These are phyloP conservation scores for Chelon labrosus DNA, from an alignment of 2,797 vertebrate species.

Conservation along the genomic window DNA sequence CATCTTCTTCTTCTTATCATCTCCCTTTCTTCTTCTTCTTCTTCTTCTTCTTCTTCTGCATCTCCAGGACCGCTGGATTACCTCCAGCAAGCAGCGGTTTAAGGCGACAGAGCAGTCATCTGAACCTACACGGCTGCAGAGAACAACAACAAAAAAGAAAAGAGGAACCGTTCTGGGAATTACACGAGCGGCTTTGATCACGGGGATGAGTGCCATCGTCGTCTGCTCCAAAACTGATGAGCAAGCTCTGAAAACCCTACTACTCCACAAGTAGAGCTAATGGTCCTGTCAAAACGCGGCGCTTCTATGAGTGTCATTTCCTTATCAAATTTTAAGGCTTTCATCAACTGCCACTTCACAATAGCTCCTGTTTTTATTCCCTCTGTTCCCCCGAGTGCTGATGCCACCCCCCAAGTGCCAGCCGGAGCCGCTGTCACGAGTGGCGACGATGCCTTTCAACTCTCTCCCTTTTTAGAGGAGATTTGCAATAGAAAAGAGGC, in stretches of 20 bases:
- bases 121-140: conserved; percentile 38
- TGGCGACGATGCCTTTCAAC: conserved; percentile 68
- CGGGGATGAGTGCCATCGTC: conserved; percentile 63
- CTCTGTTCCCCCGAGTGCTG: conserved; percentile 39
- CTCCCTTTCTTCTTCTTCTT: conserved; percentile 4
- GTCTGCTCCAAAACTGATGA: conserved; percentile 31
- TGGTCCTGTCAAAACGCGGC: conserved; percentile 2
- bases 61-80: conserved; percentile 43
- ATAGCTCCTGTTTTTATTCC: conserved; percentile 16
- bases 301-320: too few species aligned
- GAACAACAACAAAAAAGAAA: conserved; percentile 22
- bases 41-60: background rate
- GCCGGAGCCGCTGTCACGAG: conserved; percentile 50
- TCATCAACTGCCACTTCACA: conserved; percentile 17
- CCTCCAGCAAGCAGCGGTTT: conserved; percentile 37
- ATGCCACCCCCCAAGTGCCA: conserved; percentile 44
- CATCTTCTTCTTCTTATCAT: conserved; percentile 1
- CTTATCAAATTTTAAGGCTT: background rate
- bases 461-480: conserved; percentile 59
- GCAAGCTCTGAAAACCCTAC: conserved; percentile 11
- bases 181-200: conserved; percentile 68
- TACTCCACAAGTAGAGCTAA: conserved; percentile 1
- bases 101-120: conserved; percentile 62
- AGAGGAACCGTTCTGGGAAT: conserved; percentile 29
- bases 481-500: conserved; percentile 71